These are phyloP conservation scores for Diabrotica virgifera DNA, from an alignment of 1,140 invertebrate species.

Conservation along the genomic window DNA sequence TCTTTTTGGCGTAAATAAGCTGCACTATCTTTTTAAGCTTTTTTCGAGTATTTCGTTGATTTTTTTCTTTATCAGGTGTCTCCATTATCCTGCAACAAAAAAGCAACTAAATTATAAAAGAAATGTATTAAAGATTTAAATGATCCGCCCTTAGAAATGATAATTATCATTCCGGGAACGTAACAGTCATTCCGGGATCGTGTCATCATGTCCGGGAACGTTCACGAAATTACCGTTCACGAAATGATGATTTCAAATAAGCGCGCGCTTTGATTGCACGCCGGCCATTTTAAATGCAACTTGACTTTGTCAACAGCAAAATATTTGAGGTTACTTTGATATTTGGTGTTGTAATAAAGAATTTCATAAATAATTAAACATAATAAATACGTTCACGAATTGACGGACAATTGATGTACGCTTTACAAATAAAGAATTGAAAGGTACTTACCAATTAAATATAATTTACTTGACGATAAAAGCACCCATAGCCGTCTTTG, in stretches of 20 bases:
- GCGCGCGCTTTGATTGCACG: not conserved
- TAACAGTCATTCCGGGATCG: conserved; percentile 1
- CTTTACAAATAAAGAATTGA: no score
- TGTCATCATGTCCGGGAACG: not conserved
- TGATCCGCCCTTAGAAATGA: not conserved
- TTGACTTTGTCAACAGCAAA: no score
- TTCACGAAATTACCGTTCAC: no score
- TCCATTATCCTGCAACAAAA: not conserved
- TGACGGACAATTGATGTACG: no score
- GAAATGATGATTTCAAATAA: conserved; percentile 6
- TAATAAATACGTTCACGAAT: no score
- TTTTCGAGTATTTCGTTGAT: conserved; percentile 1
- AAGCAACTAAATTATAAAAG: conserved; percentile 1
- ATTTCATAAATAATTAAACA: no score
- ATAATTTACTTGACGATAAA: not conserved
- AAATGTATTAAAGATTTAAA: not conserved
- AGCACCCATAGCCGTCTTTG: not conserved
- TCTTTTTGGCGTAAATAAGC: conserved; percentile 11
- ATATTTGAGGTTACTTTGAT: no score
- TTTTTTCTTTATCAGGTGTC: conserved; percentile 4
- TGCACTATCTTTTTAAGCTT: conserved; percentile 7
- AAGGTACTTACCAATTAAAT: not conserved
- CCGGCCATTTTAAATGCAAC: no score
- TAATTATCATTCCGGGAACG: conserved; percentile 14
- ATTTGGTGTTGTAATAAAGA: no score